phyloP scores from a whole-genome alignment of 2,113 vertebrate species.

The Pollimyrus isidori region DNA sequence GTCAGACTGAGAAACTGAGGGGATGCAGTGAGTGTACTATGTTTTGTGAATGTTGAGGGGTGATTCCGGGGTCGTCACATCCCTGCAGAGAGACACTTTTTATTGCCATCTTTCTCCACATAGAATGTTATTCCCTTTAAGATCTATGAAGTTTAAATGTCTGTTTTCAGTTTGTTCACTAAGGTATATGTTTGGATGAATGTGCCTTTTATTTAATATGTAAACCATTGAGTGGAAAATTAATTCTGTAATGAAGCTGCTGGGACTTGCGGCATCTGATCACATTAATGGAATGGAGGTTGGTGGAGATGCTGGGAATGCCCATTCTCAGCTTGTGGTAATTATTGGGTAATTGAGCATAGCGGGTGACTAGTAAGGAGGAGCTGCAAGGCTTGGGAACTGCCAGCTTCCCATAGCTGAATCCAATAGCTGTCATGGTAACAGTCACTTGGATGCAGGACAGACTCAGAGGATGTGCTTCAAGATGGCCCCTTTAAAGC shows the following conservation, averaged over 20 bases:
- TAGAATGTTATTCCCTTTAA: not conserved
- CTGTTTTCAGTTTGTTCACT: not conserved
- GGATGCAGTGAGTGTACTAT: not conserved
- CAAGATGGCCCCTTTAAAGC: not conserved
- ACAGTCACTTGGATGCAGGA: not conserved
- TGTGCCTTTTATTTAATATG: not conserved
- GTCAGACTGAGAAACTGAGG: not conserved
- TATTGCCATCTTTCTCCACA: not conserved
- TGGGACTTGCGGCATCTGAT: not conserved
- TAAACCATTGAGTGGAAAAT: not conserved
- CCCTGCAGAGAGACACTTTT: not conserved
- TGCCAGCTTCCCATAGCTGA: not conserved
- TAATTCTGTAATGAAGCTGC: not conserved
- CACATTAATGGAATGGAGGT: not conserved
- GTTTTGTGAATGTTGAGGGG: not conserved
- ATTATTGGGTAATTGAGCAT: constrained; percentile 8
- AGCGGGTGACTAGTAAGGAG: not conserved
- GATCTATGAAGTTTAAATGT: not conserved
- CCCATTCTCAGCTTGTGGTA: not conserved
- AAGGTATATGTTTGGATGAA: not conserved
- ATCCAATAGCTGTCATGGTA: not conserved
- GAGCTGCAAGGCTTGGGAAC: not conserved
- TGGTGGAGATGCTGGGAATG: not conserved
- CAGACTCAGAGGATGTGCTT: not conserved
- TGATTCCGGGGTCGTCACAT: not conserved